A percentile compares a stretch with the other conserved stretches of the same genome.
Conservation (phyloP, 2,888 invertebrate species). For the Diaphora mendica region DNA sequence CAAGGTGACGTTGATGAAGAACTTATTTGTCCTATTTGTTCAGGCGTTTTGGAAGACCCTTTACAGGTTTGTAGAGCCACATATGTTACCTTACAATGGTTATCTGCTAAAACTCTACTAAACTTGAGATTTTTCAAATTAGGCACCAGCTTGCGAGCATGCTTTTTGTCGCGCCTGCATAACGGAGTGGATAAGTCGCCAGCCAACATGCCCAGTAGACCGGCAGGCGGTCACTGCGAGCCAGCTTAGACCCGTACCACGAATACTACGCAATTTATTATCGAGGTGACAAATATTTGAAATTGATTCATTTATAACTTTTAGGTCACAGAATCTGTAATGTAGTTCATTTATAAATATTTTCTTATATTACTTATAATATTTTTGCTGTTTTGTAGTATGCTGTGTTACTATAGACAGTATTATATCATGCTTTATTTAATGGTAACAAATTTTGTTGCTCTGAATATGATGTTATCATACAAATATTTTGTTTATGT, state of each 20-base stretch:
- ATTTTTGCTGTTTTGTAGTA: background rate
- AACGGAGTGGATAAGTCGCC: slow-evolving; percentile 97
- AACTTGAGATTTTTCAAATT: slow-evolving; percentile 42
- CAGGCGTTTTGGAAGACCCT: slow-evolving; percentile 97
- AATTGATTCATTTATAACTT: slow-evolving; percentile 35
- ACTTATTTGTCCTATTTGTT: slow-evolving; percentile 98
- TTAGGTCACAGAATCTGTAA: slow-evolving; percentile 60
- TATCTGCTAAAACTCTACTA: slow-evolving; percentile 16
- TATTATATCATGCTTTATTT: background rate
- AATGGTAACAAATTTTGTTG: background rate
- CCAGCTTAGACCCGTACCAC: slow-evolving; percentile 96
- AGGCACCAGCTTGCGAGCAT: slow-evolving; percentile 98
- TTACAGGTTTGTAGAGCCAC: slow-evolving; percentile 90
- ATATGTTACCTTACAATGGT: background rate
- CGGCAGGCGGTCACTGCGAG: slow-evolving; percentile 95
- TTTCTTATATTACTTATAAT: background rate
- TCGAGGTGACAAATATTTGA: slow-evolving; percentile 87
- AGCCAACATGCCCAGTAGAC: slow-evolving; percentile 98
- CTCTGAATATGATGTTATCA: slow-evolving; percentile 1
- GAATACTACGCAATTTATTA: slow-evolving; percentile 96
- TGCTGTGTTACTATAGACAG: background rate
- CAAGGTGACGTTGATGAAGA: slow-evolving; percentile 99
- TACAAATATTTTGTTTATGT: slow-evolving; percentile 35
- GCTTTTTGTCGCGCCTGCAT: slow-evolving; percentile 98
- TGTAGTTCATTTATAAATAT: slow-evolving; percentile 32